Conservation (phyloP, 2,113 vertebrate genomes). For the Stictonetta naevosa region DNA sequence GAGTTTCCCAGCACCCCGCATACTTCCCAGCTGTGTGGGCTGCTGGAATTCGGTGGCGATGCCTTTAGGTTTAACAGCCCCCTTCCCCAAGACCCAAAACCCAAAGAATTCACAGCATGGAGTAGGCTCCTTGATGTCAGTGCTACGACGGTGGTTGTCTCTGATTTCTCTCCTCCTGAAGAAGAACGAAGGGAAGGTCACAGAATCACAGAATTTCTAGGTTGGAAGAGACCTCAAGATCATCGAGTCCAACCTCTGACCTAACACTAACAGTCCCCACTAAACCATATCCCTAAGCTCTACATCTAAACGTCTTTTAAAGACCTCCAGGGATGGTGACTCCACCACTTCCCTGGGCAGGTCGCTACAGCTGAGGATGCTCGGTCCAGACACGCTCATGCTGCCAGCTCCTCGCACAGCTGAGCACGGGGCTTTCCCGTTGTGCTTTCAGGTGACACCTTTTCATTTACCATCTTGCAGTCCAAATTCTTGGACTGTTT, state of each 20-base stretch:
- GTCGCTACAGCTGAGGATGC: neutral
- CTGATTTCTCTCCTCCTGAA: neutral
- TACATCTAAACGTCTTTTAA: too few species aligned
- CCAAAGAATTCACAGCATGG: neutral
- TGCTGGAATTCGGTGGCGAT: neutral
- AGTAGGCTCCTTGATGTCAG: accelerated
- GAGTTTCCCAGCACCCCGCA: too few species aligned
- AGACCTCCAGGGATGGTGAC: too few species aligned
- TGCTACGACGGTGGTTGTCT: accelerated
- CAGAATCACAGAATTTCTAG: too few species aligned
- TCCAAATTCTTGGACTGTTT: neutral
- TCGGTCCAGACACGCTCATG: neutral
- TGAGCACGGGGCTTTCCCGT: accelerated
- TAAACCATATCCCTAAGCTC: too few species aligned
- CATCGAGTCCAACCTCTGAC: too few species aligned
- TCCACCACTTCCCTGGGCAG: too few species aligned
- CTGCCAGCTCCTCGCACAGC: accelerated
- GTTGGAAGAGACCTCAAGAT: too few species aligned
- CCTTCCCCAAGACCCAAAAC: neutral
- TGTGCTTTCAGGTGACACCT: neutral
- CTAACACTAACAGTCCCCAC: too few species aligned
- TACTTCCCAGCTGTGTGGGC: too few species aligned
- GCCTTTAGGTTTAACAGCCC: neutral
- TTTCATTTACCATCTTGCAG: accelerated
- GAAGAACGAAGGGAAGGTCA: neutral